Base-by-base conservation (phyloP, 2,113 vertebrate species). In the Sitta europaea region DNA sequence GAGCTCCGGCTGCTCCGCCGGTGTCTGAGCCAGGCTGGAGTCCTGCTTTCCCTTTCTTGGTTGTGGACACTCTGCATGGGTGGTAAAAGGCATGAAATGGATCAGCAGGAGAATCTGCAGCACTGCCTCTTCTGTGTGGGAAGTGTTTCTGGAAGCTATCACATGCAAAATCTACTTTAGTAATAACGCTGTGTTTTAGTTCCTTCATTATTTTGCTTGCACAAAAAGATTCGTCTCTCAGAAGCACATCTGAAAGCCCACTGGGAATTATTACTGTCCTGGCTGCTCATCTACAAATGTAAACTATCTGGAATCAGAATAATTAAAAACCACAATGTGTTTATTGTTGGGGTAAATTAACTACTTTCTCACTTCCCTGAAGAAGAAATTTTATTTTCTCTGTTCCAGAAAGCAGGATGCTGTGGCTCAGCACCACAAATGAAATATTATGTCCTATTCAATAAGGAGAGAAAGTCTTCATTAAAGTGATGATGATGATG, bases 11-110 rank as follows among this genome's bases (percentile, higher is more conserved):
- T 68, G 53, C 58, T 72, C 80, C 4, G 0, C 19, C 1, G 0
- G 35, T 45, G 82, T 62, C 48, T 42, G 71, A 75, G 75, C 58
- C 2, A 2, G 54, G 50, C 58, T 66, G 75, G 59, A 88, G 27
- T 43, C 51, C 55, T 1, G 1, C 67, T 76, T 92, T 90, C 35
- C 78, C 71, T 88, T 92, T 92, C 94, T 92, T 86, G 78, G 90
- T 75, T 79, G 78, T 61, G 77, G 67, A 66, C 35, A 25, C 14
- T 61, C 50, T 82, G 79, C 88, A 83, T 1, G 14, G 47, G 79
- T 88, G 76, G 53, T 66, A 80, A 79, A 86, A 90, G 59, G 62
- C 88, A 88, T n/a, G 36, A 79, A 58, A 58, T 86, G 13, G 4
- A 66, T 73, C 55, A 28, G 28, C 20, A 43, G 22, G 55, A 83